These are phyloP conservation scores for Halictus rubicundus DNA, from an alignment of 1,140 invertebrate genomes.

Conservation along the genomic window DNA sequence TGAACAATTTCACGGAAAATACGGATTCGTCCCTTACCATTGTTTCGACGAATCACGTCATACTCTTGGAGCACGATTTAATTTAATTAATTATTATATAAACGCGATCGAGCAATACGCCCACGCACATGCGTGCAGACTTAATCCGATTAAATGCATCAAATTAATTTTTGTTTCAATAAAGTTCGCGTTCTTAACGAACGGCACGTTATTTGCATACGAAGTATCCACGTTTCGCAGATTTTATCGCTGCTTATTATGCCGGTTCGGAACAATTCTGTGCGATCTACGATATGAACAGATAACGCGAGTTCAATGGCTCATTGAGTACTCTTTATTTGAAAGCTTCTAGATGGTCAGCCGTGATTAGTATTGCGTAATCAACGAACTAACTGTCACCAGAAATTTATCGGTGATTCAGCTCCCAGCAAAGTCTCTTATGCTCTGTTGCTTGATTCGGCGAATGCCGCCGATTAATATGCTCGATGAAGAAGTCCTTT, in stretches of 20 bases:
- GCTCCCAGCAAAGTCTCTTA: background rate
- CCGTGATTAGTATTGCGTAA: background rate
- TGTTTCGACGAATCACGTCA: too few species aligned
- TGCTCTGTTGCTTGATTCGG: background rate
- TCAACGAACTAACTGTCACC: background rate
- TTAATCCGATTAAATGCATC: background rate
- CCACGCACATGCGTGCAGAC: background rate
- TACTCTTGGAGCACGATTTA: background rate
- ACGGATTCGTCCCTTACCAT: too few species aligned
- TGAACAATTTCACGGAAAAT: too few species aligned
- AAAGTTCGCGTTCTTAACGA: conserved; percentile 2
- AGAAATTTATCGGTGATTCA: background rate
- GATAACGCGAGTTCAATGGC: background rate
- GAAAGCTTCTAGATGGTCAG: background rate
- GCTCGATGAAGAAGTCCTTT: background rate
- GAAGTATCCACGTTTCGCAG: background rate
- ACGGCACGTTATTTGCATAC: background rate
- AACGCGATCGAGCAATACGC: background rate
- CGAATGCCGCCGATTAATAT: background rate
- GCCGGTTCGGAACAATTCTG: background rate
- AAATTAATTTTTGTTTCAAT: background rate
- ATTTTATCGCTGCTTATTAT: background rate
- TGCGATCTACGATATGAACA: background rate
- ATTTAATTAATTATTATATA: background rate
- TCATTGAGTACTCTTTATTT: background rate